Percentiles rank a stretch among this genome's conserved stretches.
Conservation (phyloP, 2,888 invertebrate species). For the Sicus ferrugineus region DNA sequence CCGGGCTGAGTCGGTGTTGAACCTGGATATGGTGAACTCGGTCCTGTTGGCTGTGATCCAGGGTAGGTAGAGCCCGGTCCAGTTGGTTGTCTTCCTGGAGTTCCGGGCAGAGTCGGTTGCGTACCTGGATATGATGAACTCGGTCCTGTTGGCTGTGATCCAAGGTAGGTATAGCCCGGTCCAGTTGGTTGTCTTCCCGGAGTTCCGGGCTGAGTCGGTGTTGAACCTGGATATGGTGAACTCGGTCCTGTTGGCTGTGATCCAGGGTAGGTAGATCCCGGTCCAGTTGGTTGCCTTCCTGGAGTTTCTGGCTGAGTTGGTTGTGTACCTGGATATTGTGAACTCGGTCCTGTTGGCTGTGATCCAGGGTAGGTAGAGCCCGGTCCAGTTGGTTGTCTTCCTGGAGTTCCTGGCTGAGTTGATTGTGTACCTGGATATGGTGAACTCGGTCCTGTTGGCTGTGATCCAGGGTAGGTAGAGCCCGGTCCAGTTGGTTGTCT, state of each 20-base stretch:
- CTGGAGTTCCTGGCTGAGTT: constrained; percentile 35
- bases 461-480: constrained; percentile 35
- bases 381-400: constrained; percentile 31
- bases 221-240: constrained; percentile 27
- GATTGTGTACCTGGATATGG: constrained; percentile 35
- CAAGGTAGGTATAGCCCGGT: constrained; percentile 2
- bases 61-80: no score
- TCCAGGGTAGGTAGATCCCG: constrained; percentile 32
- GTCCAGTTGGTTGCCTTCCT: constrained; percentile 15
- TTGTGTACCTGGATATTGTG: constrained; percentile 32
- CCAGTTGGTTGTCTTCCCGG: no score
- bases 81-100: no score
- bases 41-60: no score
- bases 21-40: constrained; percentile 35
- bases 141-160: no score
- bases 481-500: constrained; percentile 13
- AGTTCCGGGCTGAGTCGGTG: constrained; percentile 18
- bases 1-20: constrained; percentile 33
- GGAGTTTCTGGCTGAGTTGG: constrained; percentile 19
- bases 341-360: not conserved
- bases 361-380: constrained; percentile 17
- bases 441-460: constrained; percentile 22
- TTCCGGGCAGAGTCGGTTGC: no score
- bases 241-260: constrained; percentile 32
- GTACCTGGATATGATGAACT: no score